phyloP scores from a whole-genome alignment of 2,888 invertebrate species.

The Agrochola litura region DNA sequence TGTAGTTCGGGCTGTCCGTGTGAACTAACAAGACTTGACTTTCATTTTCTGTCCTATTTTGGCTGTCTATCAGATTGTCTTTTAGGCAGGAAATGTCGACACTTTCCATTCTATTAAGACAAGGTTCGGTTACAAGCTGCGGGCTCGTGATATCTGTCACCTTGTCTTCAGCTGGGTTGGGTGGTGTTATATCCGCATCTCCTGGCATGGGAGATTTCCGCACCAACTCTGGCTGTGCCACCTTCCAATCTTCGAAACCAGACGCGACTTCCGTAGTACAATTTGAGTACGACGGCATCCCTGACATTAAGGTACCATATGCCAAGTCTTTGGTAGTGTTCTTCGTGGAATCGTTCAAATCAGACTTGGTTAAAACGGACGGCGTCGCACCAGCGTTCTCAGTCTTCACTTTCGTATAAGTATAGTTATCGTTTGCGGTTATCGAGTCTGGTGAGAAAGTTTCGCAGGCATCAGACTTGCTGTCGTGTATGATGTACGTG shows the following conservation, averaged over 20 bases:
- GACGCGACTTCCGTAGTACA: constrained; percentile 83
- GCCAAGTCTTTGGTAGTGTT: constrained; percentile 85
- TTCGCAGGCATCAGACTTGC: constrained; percentile 83
- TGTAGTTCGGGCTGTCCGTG: constrained; percentile 75
- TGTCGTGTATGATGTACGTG: constrained; percentile 86
- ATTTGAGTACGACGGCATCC: constrained; percentile 83
- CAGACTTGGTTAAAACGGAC: constrained; percentile 78
- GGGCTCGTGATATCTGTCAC: constrained; percentile 72
- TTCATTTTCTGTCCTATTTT: constrained; percentile 68
- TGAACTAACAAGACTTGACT: constrained; percentile 64
- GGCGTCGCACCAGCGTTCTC: constrained; percentile 77
- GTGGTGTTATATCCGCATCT: constrained; percentile 74
- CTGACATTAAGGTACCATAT: constrained; percentile 83
- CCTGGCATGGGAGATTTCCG: constrained; percentile 79
- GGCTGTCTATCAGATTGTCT: constrained; percentile 73
- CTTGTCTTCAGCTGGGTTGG: constrained; percentile 67
- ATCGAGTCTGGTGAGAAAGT: constrained; percentile 87
- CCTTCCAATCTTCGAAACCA: constrained; percentile 81
- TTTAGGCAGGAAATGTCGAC: constrained; percentile 82
- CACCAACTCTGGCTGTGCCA: constrained; percentile 82
- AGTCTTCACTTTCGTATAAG: constrained; percentile 84
- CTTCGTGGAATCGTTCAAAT: constrained; percentile 81
- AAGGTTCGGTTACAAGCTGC: constrained; percentile 71
- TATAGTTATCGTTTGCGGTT: constrained; percentile 83
- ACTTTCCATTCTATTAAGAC: constrained; percentile 84